Conservation (phyloP, 2,888 invertebrate species). For the Acronicta aceris region DNA sequence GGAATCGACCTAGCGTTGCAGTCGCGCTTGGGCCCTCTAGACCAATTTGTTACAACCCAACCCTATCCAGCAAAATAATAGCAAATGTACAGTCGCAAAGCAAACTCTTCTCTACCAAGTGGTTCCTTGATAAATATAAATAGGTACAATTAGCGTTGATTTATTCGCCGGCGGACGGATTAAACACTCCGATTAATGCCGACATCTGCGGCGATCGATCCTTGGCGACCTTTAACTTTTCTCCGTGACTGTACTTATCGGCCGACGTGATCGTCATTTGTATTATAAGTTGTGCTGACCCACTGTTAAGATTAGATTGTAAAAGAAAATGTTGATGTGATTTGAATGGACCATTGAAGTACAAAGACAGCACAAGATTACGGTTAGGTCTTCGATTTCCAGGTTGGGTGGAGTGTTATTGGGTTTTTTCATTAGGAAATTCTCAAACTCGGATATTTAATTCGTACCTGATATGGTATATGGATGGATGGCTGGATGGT, state of each 20-base stretch:
- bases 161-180: constrained; percentile 81
- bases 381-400: too few species aligned
- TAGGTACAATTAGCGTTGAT: constrained; percentile 83
- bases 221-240: constrained; percentile 82
- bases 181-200: constrained; percentile 84
- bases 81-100: constrained; percentile 66
- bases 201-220: constrained; percentile 85
- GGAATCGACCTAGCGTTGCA: too few species aligned
- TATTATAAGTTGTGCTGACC: constrained; percentile 52
- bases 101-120: constrained; percentile 65
- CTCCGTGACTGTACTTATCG: constrained; percentile 81
- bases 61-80: constrained; percentile 37
- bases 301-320: constrained; percentile 41
- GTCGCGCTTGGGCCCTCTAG: too few species aligned
- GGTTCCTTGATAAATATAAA: constrained; percentile 84
- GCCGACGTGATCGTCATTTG: constrained; percentile 55
- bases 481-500: too few species aligned
- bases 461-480: too few species aligned
- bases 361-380: too few species aligned
- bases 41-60: neutral
- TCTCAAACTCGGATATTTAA: too few species aligned
- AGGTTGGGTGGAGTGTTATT: too few species aligned
- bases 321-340: constrained; percentile 26
- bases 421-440: too few species aligned
- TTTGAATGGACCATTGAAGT: too few species aligned